Conservation (phyloP, 2,113 vertebrate genomes). For the Microcebus ravelobensis region DNA sequence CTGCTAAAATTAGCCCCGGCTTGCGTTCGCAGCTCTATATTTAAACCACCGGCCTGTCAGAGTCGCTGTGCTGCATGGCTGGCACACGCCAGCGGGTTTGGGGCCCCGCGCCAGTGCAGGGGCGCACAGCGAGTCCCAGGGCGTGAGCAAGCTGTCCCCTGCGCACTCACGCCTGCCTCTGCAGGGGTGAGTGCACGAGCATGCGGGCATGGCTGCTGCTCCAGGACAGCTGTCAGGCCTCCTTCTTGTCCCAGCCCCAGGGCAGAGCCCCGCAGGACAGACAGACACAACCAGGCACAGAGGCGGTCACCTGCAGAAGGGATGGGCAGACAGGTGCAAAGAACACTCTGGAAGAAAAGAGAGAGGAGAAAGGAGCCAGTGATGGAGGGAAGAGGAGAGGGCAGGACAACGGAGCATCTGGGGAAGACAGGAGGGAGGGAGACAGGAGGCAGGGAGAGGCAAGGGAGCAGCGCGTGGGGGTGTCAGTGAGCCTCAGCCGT, state of each 20-base stretch:
- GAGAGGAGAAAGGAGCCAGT: not conserved
- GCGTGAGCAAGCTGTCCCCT: not conserved
- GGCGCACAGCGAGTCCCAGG: not conserved
- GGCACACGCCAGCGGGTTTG: slow-evolving; percentile 40
- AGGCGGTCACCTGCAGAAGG: not conserved
- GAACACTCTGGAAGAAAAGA: not conserved
- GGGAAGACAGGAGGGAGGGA: not conserved
- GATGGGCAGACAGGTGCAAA: not conserved
- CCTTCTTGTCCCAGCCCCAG: not conserved
- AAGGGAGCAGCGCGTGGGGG: accelerated
- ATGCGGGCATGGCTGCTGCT: accelerated
- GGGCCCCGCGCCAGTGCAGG: not conserved
- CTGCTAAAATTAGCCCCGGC: slow-evolving; percentile 81
- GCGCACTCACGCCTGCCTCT: not conserved
- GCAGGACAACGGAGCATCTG: not conserved
- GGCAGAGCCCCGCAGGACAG: not conserved
- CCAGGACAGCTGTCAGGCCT: not conserved
- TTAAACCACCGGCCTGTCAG: slow-evolving; percentile 79
- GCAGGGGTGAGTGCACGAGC: not conserved
- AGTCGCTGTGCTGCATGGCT: not conserved
- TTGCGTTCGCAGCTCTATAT: slow-evolving; percentile 76
- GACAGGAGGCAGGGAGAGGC: not conserved
- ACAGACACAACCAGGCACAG: not conserved
- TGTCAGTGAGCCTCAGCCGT: not conserved
- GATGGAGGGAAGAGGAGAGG: not conserved